Percentiles rank a stretch among this genome's conserved stretches.
Conservation (phyloP, 2,797 vertebrate species). For the Erithacus rubecula region DNA sequence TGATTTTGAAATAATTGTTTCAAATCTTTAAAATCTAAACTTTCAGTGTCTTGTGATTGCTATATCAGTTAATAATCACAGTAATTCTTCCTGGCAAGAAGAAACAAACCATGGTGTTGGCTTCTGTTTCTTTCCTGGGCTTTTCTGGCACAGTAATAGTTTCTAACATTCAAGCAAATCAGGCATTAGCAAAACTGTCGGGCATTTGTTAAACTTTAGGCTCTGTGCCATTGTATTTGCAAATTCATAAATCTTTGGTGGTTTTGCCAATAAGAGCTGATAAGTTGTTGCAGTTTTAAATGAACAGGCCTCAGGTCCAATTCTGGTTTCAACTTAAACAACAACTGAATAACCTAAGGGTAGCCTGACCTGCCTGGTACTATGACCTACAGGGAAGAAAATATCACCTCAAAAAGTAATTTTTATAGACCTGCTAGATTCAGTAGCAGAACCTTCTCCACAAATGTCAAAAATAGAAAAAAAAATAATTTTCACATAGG, state of each 20-base stretch:
- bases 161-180: background rate
- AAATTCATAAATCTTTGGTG: background rate
- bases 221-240: background rate
- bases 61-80: background rate
- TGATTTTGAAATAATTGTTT: background rate
- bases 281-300: background rate
- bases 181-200: background rate
- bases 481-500: background rate
- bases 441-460: background rate
- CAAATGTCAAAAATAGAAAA: background rate
- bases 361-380: background rate
- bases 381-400: background rate
- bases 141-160: background rate
- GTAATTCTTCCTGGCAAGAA: background rate
- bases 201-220: background rate
- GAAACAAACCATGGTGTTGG: background rate
- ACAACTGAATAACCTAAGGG: background rate
- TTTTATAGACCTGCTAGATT: background rate
- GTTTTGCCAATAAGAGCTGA: background rate
- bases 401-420: background rate
- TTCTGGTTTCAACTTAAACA: background rate
- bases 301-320: background rate
- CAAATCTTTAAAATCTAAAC: background rate
- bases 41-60: background rate
- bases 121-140: background rate